phyloP scores from a whole-genome alignment of 2,113 vertebrate genomes.

The Heloderma charlesbogerti region DNA sequence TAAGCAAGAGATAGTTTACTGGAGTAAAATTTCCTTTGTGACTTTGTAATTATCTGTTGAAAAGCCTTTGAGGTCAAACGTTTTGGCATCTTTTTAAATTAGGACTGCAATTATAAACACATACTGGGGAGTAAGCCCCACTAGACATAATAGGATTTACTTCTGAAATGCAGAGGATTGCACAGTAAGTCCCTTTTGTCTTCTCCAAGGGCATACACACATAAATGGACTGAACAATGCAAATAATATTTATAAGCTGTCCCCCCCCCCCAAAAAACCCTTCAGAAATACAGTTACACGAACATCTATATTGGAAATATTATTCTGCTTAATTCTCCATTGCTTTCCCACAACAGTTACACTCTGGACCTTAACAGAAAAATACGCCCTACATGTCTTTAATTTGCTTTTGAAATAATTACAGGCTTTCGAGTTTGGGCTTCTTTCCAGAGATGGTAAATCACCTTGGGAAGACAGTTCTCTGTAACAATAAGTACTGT shows the following conservation, averaged over 20 bases:
- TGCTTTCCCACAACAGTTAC: conserved; percentile 29
- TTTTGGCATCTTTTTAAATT: background rate
- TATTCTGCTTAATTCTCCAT: background rate
- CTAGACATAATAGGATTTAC: background rate
- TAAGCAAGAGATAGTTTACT: background rate
- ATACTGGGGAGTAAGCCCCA: background rate
- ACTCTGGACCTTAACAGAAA: background rate
- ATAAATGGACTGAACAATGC: background rate
- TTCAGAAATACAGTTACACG: background rate
- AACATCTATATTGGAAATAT: background rate
- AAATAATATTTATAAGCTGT: background rate
- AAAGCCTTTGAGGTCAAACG: background rate
- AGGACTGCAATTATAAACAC: background rate
- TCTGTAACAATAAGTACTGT: background rate
- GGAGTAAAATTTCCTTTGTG: background rate
- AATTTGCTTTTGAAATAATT: conserved; percentile 59
- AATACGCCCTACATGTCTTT: conserved; percentile 42
- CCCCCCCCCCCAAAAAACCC: background rate
- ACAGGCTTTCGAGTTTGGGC: conserved; percentile 49
- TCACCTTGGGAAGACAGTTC: conserved; percentile 30
- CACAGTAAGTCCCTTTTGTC: background rate
- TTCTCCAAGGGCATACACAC: background rate
- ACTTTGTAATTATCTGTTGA: background rate
- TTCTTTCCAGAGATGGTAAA: conserved; percentile 52
- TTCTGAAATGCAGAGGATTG: background rate